Evolutionary conservation across 92 coral and sea anemone genomes (phyloP).

Genomic region (Umimayanthus chanpuru): DNA sequence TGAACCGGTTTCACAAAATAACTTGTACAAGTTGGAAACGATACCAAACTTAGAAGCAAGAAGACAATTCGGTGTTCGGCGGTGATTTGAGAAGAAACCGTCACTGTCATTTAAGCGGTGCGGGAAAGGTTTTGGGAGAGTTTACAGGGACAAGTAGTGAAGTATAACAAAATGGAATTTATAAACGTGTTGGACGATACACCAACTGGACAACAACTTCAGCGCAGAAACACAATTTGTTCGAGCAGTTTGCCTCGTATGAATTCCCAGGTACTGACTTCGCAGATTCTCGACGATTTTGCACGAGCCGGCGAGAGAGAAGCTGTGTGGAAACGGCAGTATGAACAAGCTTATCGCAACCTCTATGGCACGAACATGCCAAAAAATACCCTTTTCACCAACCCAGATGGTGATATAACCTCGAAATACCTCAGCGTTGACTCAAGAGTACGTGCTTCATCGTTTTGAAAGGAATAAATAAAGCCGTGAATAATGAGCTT

Average conservation of each 20-base stretch:
- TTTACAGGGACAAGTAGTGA: neutral
- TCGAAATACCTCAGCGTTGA: slow-evolving; percentile 40
- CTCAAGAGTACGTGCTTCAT: slow-evolving; percentile 25
- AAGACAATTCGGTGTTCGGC: neutral
- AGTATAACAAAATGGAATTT: slow-evolving; percentile 24
- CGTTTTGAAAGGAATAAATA: slow-evolving; percentile 1
- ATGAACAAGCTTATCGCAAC: slow-evolving; percentile 40
- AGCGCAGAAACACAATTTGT: slow-evolving; percentile 33
- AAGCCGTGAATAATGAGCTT: neutral
- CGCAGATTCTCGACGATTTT: slow-evolving; percentile 43
- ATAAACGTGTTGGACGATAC: slow-evolving; percentile 32
- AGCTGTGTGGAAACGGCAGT: slow-evolving; percentile 33
- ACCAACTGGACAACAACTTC: slow-evolving; percentile 43
- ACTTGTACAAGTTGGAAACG: neutral
- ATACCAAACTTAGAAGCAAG: neutral
- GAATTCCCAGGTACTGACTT: slow-evolving; percentile 30
- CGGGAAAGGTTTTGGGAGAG: neutral
- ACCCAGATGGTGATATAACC: slow-evolving; percentile 23
- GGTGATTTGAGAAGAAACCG: neutral
- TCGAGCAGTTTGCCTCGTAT: slow-evolving; percentile 30
- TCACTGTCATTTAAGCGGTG: neutral
- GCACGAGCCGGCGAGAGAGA: slow-evolving; percentile 36
- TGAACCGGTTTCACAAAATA: neutral
- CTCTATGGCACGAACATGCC: slow-evolving; percentile 40
- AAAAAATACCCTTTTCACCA: slow-evolving; percentile 19